These are phyloP conservation scores for Eupithecia exiguata DNA, from an alignment of 2,888 invertebrate genomes.

Conservation along the genomic window DNA sequence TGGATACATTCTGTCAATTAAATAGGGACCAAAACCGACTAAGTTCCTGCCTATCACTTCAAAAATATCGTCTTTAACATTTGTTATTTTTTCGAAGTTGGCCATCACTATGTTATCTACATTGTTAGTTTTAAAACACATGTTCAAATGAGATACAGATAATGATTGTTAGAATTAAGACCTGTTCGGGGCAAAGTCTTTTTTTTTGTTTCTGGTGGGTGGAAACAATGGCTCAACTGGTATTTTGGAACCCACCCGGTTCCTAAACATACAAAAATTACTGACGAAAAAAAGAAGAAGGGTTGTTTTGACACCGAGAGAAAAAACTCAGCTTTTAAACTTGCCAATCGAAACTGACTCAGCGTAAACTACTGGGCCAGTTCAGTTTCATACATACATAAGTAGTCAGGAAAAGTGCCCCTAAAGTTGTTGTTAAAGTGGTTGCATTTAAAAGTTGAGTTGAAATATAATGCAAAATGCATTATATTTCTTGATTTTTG, in stretches of 20 bases:
- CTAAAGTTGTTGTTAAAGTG: too few species aligned
- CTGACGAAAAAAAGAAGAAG: too few species aligned
- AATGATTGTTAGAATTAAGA: not conserved
- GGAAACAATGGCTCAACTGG: not conserved
- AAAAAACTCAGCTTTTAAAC: too few species aligned
- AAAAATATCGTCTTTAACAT: not conserved
- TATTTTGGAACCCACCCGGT: too few species aligned
- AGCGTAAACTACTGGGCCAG: too few species aligned
- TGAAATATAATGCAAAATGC: too few species aligned
- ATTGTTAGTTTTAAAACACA: not conserved
- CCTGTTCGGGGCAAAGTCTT: not conserved
- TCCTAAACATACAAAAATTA: not conserved
- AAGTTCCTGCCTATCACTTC: not conserved
- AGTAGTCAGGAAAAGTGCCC: too few species aligned
- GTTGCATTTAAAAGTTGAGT: too few species aligned
- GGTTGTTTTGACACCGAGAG: too few species aligned
- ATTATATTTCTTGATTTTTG: not conserved
- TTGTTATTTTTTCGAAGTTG: not conserved
- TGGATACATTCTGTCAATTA: constrained; percentile 9
- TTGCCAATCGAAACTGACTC: too few species aligned
- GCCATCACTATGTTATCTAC: not conserved
- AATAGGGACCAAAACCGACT: not conserved
- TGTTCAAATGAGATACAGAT: not conserved
- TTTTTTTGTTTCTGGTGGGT: not conserved
- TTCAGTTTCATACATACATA: too few species aligned